Evolutionary conservation across 2,113 vertebrate genomes (phyloP).

Genomic region (Marmota monax): DNA sequence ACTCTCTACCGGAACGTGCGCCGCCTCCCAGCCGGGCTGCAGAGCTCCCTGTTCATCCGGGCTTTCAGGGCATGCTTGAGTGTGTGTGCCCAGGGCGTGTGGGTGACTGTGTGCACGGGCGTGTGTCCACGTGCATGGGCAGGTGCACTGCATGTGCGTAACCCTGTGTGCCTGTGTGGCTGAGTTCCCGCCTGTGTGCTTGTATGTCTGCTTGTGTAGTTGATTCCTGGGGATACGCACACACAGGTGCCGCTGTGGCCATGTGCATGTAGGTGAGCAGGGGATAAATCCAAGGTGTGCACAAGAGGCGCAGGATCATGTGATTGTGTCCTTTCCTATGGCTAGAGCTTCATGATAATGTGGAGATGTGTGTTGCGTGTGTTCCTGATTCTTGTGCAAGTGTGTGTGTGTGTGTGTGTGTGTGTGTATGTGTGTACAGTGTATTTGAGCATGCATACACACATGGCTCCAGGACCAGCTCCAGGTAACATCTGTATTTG

Average conservation of each 20-base stretch:
- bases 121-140: not conserved
- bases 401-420: not conserved
- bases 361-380: not conserved
- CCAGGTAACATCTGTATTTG: not conserved
- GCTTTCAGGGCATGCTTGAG: not conserved
- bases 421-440: not conserved
- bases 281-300: not conserved
- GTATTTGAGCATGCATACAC: fast-evolving
- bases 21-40: not conserved
- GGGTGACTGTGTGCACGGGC: not conserved
- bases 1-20: constrained; percentile 26
- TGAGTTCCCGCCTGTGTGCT: not conserved
- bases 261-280: not conserved
- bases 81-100: not conserved
- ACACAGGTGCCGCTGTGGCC: fast-evolving
- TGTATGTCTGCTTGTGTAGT: not conserved
- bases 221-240: not conserved
- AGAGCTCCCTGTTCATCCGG: not conserved
- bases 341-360: not conserved
- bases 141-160: not conserved
- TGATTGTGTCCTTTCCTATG: not conserved
- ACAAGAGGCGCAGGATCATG: not conserved
- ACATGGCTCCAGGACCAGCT: not conserved
- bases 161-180: not conserved
- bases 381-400: not conserved